Evolutionary conservation across 2,888 invertebrate species (phyloP), one percentile per base, ranked within the genome.

Genomic region (Sacculina carcini): DNA sequence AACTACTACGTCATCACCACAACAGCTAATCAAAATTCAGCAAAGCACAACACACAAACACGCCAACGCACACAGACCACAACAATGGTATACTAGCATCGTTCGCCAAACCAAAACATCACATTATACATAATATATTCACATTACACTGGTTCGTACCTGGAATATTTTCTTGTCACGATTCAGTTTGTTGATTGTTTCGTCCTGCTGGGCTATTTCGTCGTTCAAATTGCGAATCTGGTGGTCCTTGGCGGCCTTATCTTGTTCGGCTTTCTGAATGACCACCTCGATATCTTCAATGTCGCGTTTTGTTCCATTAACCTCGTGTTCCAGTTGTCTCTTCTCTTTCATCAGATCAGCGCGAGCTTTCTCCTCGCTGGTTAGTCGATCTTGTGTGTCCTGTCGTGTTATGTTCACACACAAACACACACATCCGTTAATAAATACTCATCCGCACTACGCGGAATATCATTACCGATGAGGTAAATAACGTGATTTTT

Each of bases 161-260:
- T n/a, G n/a, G 66, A 89, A 79, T 68, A 84, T 76, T 71, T 96
- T 98, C 82, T 94, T 94, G 67, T 96, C 96, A 72, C 96, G 96
- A 76, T 87, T 87, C 68, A 96, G 72, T 72, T 94, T 96, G 76
- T 89, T 89, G 75, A 98, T 90, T 69, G 89, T 81, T 65, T 98
- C 96, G 65, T 98, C 96, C 71, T 96, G 96, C 73, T 89, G 89
- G 66, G 92, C 89, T 74, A 96, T 94, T 71, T 98, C 96, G 64
- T 96, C 96, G 71, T 96, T 89, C 70, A 89, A 76, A 73, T 85
- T 89, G 65, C 87, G 79, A 73, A 94, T 92, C 72, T 94, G 92
- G 72, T 92, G 90, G 69, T 94, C 94, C 70, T 90, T 90, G 69
- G 87, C 87, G 61, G 87, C 84, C 71, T 92, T 94, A 69, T 94